These are phyloP conservation scores for Dicaeum eximium DNA, from an alignment of 2,113 vertebrate species.

Conservation along the genomic window DNA sequence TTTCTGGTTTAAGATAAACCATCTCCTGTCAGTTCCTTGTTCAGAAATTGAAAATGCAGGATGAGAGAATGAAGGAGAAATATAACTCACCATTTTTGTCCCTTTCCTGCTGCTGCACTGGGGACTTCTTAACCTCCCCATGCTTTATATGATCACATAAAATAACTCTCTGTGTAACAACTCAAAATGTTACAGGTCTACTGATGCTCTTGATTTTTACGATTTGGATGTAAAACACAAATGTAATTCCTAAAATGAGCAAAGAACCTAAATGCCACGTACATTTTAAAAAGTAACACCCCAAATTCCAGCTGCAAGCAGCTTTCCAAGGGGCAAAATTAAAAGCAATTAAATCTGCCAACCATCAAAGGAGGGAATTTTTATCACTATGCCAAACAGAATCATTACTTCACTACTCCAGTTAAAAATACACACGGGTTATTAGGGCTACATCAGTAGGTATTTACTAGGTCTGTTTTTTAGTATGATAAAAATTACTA, in stretches of 20 bases:
- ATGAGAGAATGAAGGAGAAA: not conserved
- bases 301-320: not conserved
- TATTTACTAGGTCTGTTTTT: not conserved
- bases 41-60: not conserved
- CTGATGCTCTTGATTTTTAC: constrained; percentile 13
- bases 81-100: not conserved
- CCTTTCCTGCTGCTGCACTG: not conserved
- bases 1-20: not conserved
- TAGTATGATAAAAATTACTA: not conserved
- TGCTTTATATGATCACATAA: constrained; percentile 13
- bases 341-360: not conserved
- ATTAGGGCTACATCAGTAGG: not conserved
- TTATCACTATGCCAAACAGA: not conserved
- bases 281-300: not conserved
- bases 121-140: constrained; percentile 27
- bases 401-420: not conserved
- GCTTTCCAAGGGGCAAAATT: not conserved
- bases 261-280: not conserved
- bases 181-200: constrained; percentile 29
- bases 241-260: not conserved
- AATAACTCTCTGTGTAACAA: constrained; percentile 17
- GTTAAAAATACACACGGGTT: not conserved
- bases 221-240: not conserved
- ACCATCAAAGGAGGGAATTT: not conserved
- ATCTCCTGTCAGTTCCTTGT: not conserved